Evolutionary conservation across 1,140 invertebrate genomes (phyloP).

Genomic region (Galleria mellonella): DNA sequence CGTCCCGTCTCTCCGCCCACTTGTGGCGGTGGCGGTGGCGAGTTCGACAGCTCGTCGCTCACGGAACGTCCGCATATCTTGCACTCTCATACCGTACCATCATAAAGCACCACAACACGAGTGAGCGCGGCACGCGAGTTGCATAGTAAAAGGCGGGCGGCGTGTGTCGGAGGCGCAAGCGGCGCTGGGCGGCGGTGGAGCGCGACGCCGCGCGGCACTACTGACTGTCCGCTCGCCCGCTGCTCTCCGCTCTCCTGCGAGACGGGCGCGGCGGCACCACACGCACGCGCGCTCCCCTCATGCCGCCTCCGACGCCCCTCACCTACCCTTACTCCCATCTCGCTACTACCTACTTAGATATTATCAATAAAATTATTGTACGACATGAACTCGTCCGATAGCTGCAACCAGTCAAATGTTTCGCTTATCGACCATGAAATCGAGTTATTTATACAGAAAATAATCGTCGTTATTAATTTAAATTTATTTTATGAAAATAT

Average conservation of each 20-base stretch:
- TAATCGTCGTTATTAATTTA: background rate
- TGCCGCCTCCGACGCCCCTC: conserved; percentile 12
- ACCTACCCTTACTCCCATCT: conserved; percentile 53
- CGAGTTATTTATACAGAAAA: conserved; percentile 10
- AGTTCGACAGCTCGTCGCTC: conserved; percentile 39
- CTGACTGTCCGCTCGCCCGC: conserved; percentile 55
- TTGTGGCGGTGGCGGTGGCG: conserved; percentile 45
- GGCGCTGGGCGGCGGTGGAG: conserved; percentile 26
- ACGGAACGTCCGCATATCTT: conserved; percentile 69
- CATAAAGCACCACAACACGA: conserved; percentile 70
- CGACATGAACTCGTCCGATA: conserved; percentile 49
- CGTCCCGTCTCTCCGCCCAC: conserved; percentile 60
- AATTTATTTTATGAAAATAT: too few species aligned
- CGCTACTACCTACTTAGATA: conserved; percentile 63
- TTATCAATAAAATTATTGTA: conserved; percentile 73
- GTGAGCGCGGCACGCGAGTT: conserved; percentile 67
- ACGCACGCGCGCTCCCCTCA: conserved; percentile 40
- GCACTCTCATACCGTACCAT: conserved; percentile 67
- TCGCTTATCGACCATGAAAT: conserved; percentile 27
- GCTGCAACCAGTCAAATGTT: conserved; percentile 41
- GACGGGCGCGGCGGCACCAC: conserved; percentile 45
- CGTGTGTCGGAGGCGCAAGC: conserved; percentile 25
- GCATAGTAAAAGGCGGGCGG: conserved; percentile 45
- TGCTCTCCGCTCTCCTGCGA: conserved; percentile 12
- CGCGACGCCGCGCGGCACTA: conserved; percentile 48